Base-by-base conservation (phyloP, 2,797 vertebrate species). In the Eupleurogrammus muticus region DNA sequence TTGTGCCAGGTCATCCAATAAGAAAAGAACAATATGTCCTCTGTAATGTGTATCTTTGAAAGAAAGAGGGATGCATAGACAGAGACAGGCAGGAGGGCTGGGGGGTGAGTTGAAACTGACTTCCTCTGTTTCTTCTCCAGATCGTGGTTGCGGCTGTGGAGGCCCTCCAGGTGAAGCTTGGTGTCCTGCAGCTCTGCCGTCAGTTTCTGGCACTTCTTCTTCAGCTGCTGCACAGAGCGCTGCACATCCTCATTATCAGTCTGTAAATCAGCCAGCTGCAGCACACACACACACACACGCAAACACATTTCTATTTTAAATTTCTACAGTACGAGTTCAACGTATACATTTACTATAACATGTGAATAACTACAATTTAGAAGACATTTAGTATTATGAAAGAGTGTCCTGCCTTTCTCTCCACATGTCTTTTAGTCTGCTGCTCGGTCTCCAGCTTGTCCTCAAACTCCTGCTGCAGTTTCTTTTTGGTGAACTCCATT, bases 101-200 rank as follows among this genome's bases (percentile, higher is more conserved):
- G 51, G 9, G 23, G 35, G 35, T 44, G 6, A 21, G 34, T 35
- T 28, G 60, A 32, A 58, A 93, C 96, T 89, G 79, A 98, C 98
- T 96, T 99, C 87, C 96, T 93, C 90, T 99, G 97, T 79, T 99
- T 99, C 94, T 99, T 99, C 90, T 99, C 98, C 91, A 99, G 95
- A 75, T 99, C 98, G 0, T 99, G 97, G 92, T 96, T 99, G 66
- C 98, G 97, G 64, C 95, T 96, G 79, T 99, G 98, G 71, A 99
- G 96, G 19, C 96, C 96, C 91, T 99, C 97, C 59, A 99, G 94
- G 89, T 99, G 97, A 81, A 99, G 95, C 51, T 96, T 97, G 89
- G 97, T 98, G 92, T 99, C 98, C 92, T 99, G 97, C 78, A 99
- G 94, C 91, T 99, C 98, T 0, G 95, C 93, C 0, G 95, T 95